These are phyloP conservation scores for Ridgeia piscesae DNA, from an alignment of 1,140 invertebrate genomes.

Conservation along the genomic window DNA sequence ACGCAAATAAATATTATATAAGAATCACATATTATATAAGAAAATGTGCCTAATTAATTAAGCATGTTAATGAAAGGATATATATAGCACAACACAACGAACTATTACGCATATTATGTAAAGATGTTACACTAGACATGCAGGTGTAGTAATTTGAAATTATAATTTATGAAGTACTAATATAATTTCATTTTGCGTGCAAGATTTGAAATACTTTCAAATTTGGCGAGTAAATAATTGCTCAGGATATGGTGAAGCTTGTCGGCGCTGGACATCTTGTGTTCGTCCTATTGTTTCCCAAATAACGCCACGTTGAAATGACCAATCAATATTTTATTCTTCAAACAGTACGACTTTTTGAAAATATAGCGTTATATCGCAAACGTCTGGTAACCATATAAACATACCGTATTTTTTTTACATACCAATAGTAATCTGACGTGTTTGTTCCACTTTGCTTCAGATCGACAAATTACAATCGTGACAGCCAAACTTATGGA, in stretches of 20 bases:
- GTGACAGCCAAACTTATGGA: neutral
- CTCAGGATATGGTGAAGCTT: neutral
- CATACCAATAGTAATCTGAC: neutral
- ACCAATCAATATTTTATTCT: neutral
- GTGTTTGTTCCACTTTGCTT: neutral
- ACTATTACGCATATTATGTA: too few species aligned
- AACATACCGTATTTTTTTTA: neutral
- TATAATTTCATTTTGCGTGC: too few species aligned
- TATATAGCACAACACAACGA: too few species aligned
- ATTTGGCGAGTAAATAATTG: neutral
- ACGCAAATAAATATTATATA: too few species aligned
- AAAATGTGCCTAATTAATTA: too few species aligned
- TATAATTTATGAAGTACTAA: too few species aligned
- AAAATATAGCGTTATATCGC: neutral
- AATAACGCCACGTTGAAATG: neutral
- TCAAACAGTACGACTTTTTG: neutral
- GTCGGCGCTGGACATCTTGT: neutral
- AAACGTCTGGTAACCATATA: neutral
- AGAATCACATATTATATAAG: too few species aligned
- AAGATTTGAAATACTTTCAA: too few species aligned
- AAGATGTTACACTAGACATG: too few species aligned
- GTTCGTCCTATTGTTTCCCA: neutral
- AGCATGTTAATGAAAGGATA: too few species aligned
- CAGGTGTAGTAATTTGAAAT: too few species aligned
- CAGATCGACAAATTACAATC: neutral